A percentile compares a stretch with the other conserved stretches of the same genome.
phyloP scores from a whole-genome alignment of 2,113 vertebrate species.

The Theristicus caerulescens region DNA sequence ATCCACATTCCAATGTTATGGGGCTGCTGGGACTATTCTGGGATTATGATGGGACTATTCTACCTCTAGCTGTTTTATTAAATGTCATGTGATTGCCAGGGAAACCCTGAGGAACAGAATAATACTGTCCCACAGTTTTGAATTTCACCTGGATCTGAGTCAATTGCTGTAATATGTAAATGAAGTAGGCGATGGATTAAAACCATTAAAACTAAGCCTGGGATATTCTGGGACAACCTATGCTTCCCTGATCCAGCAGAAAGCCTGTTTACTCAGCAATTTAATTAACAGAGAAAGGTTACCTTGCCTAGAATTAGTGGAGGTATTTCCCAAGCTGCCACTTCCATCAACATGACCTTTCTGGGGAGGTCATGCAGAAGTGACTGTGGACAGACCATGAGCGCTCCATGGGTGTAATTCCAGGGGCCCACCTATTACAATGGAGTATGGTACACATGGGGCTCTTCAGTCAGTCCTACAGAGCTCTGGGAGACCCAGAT shows the following conservation, averaged over 20 bases:
- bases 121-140: neutral
- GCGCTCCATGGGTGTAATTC: neutral
- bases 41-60: conserved; percentile 1
- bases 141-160: neutral
- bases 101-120: neutral
- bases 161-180: neutral
- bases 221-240: neutral
- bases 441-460: accelerated
- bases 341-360: neutral
- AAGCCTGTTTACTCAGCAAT: neutral
- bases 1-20: neutral
- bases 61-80: neutral
- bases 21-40: neutral
- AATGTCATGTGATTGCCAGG: neutral
- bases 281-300: neutral
- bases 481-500: neutral
- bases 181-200: neutral
- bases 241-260: neutral
- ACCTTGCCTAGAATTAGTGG: neutral
- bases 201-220: neutral
- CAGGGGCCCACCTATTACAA: accelerated
- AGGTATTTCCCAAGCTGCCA: neutral
- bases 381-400: neutral
- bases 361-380: neutral
- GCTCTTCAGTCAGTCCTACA: neutral